Evolutionary conservation across 2,797 vertebrate genomes (phyloP), one percentile per base, ranked within the genome.

Genomic region (Perodicticus potto): DNA sequence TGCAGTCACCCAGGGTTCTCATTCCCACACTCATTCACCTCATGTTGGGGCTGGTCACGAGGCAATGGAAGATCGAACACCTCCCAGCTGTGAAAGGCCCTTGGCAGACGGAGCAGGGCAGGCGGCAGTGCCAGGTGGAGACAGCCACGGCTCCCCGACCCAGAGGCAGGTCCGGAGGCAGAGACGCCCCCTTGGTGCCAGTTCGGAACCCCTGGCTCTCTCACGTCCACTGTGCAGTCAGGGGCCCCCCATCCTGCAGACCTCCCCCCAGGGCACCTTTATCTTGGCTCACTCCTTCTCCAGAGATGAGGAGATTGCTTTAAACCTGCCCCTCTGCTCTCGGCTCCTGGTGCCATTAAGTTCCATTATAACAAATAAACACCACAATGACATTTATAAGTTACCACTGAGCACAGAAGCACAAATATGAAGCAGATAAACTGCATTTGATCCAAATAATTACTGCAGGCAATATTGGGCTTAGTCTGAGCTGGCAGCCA

Each of bases 281-380:
- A 96, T 98, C 98, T 97, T 94, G 93, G 97, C 97, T 98, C 97
- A 17, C 97, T 94, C 97, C 97, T 97, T 96, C 98, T 98, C 97
- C 98, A 65, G 96, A 98, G 98, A 98, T 98, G 98, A 98, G 98
- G 98, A 98, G 98, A 98, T 98, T 97, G 86, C 97, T 98, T 97
- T 97, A 97, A 98, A 98, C 98, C 98, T 97, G 97, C 98, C 95
- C 69, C 97, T 19, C 97, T 96, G 97, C 98, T 98, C 91, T 96
- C 61, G 97, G 97, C 98, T 98, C 98, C 98, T 97, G 98, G 98
- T 94, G 94, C 97, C 98, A 98, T 98, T 98, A 98, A 98, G 98
- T 98, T 98, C 98, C 98, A 98, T 98, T 98, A 98, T 98, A 98
- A 98, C 98, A 97, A 98, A 98, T 98, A 98, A 98, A 99, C 98